A percentile compares a stretch with the other conserved stretches of the same genome.
These are phyloP conservation scores for Itoplectis maculator DNA, from an alignment of 2,888 invertebrate species.

Conservation along the genomic window DNA sequence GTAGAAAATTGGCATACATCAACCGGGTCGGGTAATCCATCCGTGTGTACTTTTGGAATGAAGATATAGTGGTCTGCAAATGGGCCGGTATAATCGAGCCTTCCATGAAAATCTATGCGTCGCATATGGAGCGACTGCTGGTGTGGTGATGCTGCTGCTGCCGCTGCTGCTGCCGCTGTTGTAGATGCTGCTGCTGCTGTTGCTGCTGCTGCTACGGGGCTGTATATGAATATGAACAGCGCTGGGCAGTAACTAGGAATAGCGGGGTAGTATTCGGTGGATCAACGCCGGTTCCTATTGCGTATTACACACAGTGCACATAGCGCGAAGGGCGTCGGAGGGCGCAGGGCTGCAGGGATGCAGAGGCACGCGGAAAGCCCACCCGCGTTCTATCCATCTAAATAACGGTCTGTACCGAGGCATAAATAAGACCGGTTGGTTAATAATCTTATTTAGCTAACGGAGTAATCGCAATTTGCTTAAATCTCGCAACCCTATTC, in stretches of 20 bases:
- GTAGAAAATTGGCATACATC: slow-evolving; percentile 21
- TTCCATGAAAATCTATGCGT: slow-evolving; percentile 70
- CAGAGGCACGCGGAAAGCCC: slow-evolving; percentile 62
- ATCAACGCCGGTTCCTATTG: slow-evolving; percentile 65
- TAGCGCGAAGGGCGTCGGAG: not conserved
- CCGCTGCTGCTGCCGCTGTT: no score
- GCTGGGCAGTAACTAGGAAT: slow-evolving; percentile 67
- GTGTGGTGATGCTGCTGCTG: no score
- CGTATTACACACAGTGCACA: slow-evolving; percentile 57
- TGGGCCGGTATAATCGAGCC: slow-evolving; percentile 66
- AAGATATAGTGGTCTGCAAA: slow-evolving; percentile 66
- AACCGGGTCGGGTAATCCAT: slow-evolving; percentile 33
- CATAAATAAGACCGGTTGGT: slow-evolving; percentile 80
- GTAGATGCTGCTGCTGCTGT: no score
- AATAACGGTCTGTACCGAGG: slow-evolving; percentile 74
- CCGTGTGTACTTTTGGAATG: slow-evolving; percentile 60
- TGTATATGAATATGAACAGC: slow-evolving; percentile 70
- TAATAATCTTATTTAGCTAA: slow-evolving; percentile 81
- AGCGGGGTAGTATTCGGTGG: slow-evolving; percentile 60
- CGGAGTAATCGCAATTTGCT: slow-evolving; percentile 81
- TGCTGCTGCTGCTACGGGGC: slow-evolving; percentile 8
- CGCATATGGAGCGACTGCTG: slow-evolving; percentile 17
- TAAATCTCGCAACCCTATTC: slow-evolving; percentile 78
- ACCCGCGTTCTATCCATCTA: slow-evolving; percentile 64
- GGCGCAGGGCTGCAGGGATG: not conserved